Conservation (phyloP, 2,113 vertebrate genomes). For the Rhynchomys soricoides region DNA sequence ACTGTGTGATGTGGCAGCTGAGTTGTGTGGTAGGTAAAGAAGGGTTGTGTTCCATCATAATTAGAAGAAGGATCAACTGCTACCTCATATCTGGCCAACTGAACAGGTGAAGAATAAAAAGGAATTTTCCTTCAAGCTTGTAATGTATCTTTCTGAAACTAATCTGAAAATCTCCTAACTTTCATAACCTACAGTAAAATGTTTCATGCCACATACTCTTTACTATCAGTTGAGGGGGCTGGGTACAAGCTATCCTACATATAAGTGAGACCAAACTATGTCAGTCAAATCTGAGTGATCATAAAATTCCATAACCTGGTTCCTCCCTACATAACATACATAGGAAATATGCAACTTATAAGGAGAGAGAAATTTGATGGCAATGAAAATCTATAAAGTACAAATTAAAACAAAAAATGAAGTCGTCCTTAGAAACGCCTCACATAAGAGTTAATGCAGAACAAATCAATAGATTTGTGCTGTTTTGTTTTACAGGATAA, state of each 20-base stretch:
- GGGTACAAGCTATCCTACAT: not conserved
- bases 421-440: not conserved
- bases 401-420: not conserved
- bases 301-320: not conserved
- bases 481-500: not conserved
- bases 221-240: not conserved
- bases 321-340: not conserved
- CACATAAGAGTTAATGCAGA: conserved; percentile 17
- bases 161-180: not conserved
- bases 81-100: not conserved
- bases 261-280: not conserved
- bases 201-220: not conserved
- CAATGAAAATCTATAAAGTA: conserved; percentile 29
- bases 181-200: not conserved
- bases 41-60: not conserved
- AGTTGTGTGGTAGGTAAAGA: not conserved
- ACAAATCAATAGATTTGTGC: not conserved
- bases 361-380: not conserved
- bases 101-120: not conserved
- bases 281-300: not conserved
- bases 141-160: not conserved
- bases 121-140: not conserved
- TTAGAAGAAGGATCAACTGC: not conserved
- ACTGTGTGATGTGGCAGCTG: not conserved
- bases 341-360: not conserved